Evolutionary conservation across 2,888 invertebrate species (phyloP).

Genomic region (Andrena bicolor): DNA sequence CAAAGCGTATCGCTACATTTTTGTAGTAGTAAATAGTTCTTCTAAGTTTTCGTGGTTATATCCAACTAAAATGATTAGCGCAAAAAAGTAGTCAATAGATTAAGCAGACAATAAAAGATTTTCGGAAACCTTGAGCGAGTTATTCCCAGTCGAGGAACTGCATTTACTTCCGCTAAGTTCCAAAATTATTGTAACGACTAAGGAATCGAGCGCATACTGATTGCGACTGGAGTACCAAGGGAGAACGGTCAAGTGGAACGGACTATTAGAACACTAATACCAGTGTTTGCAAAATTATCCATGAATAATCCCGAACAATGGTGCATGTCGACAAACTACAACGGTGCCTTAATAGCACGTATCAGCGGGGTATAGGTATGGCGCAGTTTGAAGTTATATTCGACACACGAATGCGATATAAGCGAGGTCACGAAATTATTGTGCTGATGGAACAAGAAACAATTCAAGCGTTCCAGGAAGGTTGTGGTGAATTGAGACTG

Average conservation of each 20-base stretch:
- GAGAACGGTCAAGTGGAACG: slow-evolving; percentile 25
- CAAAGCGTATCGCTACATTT: background rate
- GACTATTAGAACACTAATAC: slow-evolving; percentile 11
- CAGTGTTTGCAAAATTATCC: slow-evolving; percentile 18
- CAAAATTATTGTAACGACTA: slow-evolving; percentile 10
- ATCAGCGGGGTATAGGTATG: slow-evolving; percentile 23
- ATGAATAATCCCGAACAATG: background rate
- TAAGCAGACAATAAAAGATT: background rate
- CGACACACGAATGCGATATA: slow-evolving; percentile 51
- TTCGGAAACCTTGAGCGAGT: slow-evolving; percentile 2
- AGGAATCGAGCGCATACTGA: background rate
- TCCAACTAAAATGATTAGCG: background rate
- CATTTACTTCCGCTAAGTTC: slow-evolving; percentile 9
- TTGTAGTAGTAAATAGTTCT: background rate
- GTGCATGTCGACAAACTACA: slow-evolving; percentile 20
- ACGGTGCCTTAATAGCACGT: background rate
- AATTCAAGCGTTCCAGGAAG: slow-evolving; percentile 43
- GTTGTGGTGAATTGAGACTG: slow-evolving; percentile 50
- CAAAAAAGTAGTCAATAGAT: background rate
- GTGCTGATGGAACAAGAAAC: slow-evolving; percentile 58
- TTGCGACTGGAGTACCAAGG: slow-evolving; percentile 2
- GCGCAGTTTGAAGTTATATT: slow-evolving; percentile 56
- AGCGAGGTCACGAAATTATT: slow-evolving; percentile 42
- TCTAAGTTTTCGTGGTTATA: background rate
- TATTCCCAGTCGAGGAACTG: slow-evolving; percentile 17